Conservation (phyloP, 2,888 invertebrate species). For the Drosophila vallismaia region DNA sequence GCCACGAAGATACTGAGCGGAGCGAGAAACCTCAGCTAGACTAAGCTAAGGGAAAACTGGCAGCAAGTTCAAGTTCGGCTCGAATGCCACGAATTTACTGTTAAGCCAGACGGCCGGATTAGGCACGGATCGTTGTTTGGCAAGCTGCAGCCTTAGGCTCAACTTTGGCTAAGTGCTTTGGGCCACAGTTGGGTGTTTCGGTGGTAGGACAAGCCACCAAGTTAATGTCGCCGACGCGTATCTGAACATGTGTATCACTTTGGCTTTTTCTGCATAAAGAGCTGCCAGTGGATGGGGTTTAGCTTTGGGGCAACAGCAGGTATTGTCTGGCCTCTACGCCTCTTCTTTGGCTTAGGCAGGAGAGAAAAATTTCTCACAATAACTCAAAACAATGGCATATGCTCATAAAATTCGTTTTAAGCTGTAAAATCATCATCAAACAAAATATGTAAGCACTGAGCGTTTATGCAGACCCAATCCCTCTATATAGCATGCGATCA, state of each 20-base stretch:
- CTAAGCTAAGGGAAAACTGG: slow-evolving; percentile 35
- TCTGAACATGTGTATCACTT: slow-evolving; percentile 82
- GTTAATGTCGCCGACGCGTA: slow-evolving; percentile 80
- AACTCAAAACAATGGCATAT: slow-evolving; percentile 81
- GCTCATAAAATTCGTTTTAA: slow-evolving; percentile 83
- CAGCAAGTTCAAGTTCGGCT: slow-evolving; percentile 46
- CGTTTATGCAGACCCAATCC: slow-evolving; percentile 42
- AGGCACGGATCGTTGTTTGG: slow-evolving; percentile 44
- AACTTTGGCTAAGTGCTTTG: slow-evolving; percentile 25
- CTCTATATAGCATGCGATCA: slow-evolving; percentile 48
- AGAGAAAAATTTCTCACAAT: slow-evolving; percentile 78
- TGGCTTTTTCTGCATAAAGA: slow-evolving; percentile 50
- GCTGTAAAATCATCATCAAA: slow-evolving; percentile 83
- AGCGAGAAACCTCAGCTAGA: slow-evolving; percentile 6
- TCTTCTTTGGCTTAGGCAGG: slow-evolving; percentile 17
- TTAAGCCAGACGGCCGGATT: slow-evolving; percentile 46
- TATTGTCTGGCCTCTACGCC: slow-evolving; percentile 38
- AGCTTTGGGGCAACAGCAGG: not conserved
- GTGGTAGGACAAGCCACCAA: slow-evolving; percentile 60
- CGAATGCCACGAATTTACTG: slow-evolving; percentile 54
- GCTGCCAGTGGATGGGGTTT: slow-evolving; percentile 1
- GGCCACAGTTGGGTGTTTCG: slow-evolving; percentile 33
- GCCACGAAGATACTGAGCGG: slow-evolving; percentile 63
- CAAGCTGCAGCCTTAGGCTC: slow-evolving; percentile 6
- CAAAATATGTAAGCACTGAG: slow-evolving; percentile 71